Conservation (phyloP, 2,797 vertebrate species). For the Gadopsis bispinosus region DNA sequence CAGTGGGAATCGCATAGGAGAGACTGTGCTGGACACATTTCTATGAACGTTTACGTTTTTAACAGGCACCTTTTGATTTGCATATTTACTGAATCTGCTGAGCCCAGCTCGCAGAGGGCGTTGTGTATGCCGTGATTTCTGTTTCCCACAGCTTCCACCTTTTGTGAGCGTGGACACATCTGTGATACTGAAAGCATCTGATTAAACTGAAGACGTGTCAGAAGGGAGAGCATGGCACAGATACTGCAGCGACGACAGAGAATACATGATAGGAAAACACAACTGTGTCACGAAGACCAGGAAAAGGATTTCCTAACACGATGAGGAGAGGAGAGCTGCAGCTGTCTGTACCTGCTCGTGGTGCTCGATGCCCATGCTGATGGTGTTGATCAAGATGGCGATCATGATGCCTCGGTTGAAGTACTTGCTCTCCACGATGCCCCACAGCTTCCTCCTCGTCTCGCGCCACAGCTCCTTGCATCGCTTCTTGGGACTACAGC, state of each 20-base stretch:
- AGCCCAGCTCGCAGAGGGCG: neutral
- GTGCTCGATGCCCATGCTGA: constrained; percentile 98
- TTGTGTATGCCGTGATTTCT: no score
- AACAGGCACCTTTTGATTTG: neutral
- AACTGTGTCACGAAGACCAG: neutral
- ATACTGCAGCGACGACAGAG: neutral
- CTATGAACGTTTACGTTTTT: neutral
- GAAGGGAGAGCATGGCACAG: neutral
- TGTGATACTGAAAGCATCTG: neutral
- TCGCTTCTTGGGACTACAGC: constrained; percentile 53
- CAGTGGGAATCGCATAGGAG: no score
- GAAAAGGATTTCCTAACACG: neutral
- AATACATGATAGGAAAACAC: neutral
- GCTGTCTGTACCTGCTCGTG: constrained; percentile 89
- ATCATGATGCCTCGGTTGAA: constrained; percentile 98
- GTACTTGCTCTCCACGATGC: constrained; percentile 98
- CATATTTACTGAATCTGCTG: neutral
- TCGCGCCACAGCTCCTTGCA: constrained; percentile 79
- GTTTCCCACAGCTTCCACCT: no score
- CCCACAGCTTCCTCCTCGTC: constrained; percentile 85
- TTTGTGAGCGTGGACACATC: neutral
- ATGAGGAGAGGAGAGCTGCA: neutral
- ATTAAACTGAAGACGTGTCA: neutral
- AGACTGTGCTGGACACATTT: neutral
- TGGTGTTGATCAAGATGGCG: constrained; percentile 96